Evolutionary conservation across 1,140 invertebrate species (phyloP), one percentile per base, ranked within the genome.

Genomic region (Heliconius congener): DNA sequence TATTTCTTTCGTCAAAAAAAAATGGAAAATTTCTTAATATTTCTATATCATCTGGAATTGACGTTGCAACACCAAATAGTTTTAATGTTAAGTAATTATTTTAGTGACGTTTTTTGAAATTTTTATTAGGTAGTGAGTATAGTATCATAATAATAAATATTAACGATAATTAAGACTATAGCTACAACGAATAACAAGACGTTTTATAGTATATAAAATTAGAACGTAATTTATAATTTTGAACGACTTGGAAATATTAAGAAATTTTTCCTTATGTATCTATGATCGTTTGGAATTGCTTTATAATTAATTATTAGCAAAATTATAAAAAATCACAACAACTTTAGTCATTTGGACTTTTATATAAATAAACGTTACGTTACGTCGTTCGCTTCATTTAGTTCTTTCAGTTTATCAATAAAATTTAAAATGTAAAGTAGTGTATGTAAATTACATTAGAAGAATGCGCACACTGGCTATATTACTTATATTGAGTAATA

Each of bases 101-200:
- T 66, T 66, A 66, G n/a, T 66, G 60, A 66, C 27, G 60, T 66
- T 66, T 66, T 66, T 66, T 66, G 60, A 66, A 27, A 66, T 3
- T 66, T 66, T 66, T 66, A 66, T 30, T 66, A 66, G 60, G 60
- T 66, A 66, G 11, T 27, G 60, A 18, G 9, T 57, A 57, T 57
- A n/a, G 23, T 66, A 66, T 30, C 30, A 66, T 66, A 66, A 66
- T 30, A 30, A 66, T 30, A 30, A 66, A 13, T 66, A 66, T 27
- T 57, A 57, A 57, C 19, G 60, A 66, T 66, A 11, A 66, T 66
- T 66, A 66, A 66, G 60, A 66, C 60, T 66, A 66, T 30, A 66
- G 60, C n/a, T 66, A 66, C 60, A 66, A 66, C 60, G 60, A 66
- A 66, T 66, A 66, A 66, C 23, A 66, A 66, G 60, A 66, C 11